A percentile compares a stretch with the other conserved stretches of the same genome.
phyloP scores from a whole-genome alignment of 2,888 invertebrate genomes.

The Lasioglossum oenotherae region DNA sequence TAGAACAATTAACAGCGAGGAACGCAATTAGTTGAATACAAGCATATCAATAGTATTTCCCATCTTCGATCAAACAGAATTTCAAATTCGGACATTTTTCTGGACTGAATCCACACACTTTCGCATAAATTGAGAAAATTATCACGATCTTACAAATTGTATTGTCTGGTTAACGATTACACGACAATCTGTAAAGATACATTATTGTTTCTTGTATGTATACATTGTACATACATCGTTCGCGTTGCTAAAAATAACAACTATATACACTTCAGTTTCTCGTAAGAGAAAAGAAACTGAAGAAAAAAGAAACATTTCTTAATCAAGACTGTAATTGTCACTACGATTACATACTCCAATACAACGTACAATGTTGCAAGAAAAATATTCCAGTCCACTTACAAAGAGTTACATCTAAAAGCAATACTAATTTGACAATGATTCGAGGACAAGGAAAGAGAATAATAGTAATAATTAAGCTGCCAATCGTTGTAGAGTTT shows the following conservation, averaged over 20 bases:
- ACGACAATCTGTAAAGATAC: neutral
- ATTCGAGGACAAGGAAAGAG: neutral
- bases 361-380: neutral
- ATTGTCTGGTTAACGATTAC: neutral
- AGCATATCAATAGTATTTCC: slow-evolving; percentile 44
- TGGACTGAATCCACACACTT: neutral
- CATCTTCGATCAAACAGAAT: neutral
- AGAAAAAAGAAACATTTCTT: neutral
- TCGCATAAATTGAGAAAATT: neutral
- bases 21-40: slow-evolving; percentile 12
- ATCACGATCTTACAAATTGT: neutral
- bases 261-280: neutral
- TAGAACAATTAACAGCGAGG: neutral
- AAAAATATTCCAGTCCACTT: neutral
- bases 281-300: neutral
- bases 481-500: neutral
- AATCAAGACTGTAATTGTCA: neutral
- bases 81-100: neutral
- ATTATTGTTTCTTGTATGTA: neutral
- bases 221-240: neutral
- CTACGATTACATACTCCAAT: neutral
- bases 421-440: slow-evolving; percentile 6
- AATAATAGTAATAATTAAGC: slow-evolving; percentile 11
- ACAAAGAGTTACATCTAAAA: neutral
- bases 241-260: neutral